phyloP scores from a whole-genome alignment of 2,113 vertebrate species.

The Calyptomena viridis region DNA sequence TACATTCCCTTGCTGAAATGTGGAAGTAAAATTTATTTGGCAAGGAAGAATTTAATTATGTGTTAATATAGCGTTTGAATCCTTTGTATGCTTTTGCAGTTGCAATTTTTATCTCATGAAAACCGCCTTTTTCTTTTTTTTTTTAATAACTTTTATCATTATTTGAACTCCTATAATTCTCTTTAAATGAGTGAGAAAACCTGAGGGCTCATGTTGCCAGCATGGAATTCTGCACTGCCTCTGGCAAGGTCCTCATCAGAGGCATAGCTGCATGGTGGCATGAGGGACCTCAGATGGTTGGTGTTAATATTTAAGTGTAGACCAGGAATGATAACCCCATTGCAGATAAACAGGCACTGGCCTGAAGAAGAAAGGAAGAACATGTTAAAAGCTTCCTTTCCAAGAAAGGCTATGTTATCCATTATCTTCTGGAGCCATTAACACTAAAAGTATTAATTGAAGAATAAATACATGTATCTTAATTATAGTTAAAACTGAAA shows the following conservation, averaged over 20 bases:
- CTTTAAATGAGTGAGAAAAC: not conserved
- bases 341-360: not conserved
- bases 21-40: not conserved
- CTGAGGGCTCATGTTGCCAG: not conserved
- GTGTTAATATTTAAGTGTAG: not conserved
- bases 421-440: not conserved
- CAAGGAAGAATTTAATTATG: not conserved
- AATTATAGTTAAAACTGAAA: not conserved
- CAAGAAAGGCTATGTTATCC: not conserved
- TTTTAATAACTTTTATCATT: not conserved
- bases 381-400: not conserved
- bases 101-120: not conserved
- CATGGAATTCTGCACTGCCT: not conserved
- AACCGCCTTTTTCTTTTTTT: not conserved
- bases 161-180: not conserved
- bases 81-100: not conserved
- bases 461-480: not conserved
- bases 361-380: not conserved
- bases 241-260: not conserved
- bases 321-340: not conserved
- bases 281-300: not conserved
- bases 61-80: not conserved
- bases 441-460: not conserved
- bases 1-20: not conserved
- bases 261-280: not conserved